phyloP scores from a whole-genome alignment of 2,888 invertebrate species.

The Sturmia bella region DNA sequence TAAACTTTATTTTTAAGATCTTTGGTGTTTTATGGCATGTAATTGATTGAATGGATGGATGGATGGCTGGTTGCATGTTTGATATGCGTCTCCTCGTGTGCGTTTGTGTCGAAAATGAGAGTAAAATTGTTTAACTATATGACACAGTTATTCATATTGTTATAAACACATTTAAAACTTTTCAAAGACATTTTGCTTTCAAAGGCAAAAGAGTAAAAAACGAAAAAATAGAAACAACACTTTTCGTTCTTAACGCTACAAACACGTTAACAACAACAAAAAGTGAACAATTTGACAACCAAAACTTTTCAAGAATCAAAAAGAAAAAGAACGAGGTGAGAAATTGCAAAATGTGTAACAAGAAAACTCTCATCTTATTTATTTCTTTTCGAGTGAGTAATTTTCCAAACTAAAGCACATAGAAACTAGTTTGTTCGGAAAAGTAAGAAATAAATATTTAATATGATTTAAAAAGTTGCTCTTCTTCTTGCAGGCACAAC shows the following conservation, averaged over 20 bases:
- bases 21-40: constrained; percentile 44
- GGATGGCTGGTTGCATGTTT: constrained; percentile 28
- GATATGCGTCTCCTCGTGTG: background rate
- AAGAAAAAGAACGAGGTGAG: background rate
- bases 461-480: too few relatives aligned
- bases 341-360: constrained; percentile 13
- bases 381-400: constrained; percentile 17
- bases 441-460: background rate
- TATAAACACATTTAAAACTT: constrained; percentile 37
- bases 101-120: constrained; percentile 15
- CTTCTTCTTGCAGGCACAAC: too few relatives aligned
- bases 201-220: background rate
- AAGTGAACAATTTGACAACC: constrained; percentile 25
- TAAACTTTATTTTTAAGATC: constrained; percentile 52
- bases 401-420: constrained; percentile 6
- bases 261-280: constrained; percentile 23
- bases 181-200: constrained; percentile 39
- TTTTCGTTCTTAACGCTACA: constrained; percentile 49
- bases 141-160: constrained; percentile 56
- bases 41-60: constrained; percentile 43
- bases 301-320: constrained; percentile 6
- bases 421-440: background rate
- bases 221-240: constrained; percentile 12
- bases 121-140: constrained; percentile 39
- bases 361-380: constrained; percentile 13